phyloP scores from a whole-genome alignment of 1,140 invertebrate species.

The Trissolcus basalis region DNA sequence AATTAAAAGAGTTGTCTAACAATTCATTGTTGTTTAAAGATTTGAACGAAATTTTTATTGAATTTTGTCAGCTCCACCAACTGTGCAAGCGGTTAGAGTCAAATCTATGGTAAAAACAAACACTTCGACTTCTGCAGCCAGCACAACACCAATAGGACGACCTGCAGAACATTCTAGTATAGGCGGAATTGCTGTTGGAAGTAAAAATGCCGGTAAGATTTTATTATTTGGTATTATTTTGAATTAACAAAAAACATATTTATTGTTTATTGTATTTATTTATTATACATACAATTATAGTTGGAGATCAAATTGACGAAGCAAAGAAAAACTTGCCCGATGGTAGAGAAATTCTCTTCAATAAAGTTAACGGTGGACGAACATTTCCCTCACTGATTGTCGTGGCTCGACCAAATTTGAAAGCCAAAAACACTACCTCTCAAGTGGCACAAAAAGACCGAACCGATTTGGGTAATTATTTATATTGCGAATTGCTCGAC shows the following conservation, averaged over 20 bases:
- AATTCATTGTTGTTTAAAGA: background rate
- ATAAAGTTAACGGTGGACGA: constrained; percentile 86
- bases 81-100: constrained; percentile 57
- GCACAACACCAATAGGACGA: constrained; percentile 57
- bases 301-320: constrained; percentile 72
- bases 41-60: background rate
- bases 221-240: too few species aligned
- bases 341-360: constrained; percentile 83
- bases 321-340: constrained; percentile 78
- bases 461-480: constrained; percentile 73
- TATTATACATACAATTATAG: constrained; percentile 33
- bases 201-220: constrained; percentile 72
- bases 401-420: constrained; percentile 84
- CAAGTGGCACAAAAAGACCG: constrained; percentile 71
- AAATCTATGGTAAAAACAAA: constrained; percentile 66
- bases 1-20: background rate
- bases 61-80: constrained; percentile 50
- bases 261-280: too few species aligned
- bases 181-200: constrained; percentile 80
- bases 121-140: constrained; percentile 45
- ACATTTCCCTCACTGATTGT: constrained; percentile 90
- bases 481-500: too few species aligned
- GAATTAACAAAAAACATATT: too few species aligned
- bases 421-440: constrained; percentile 78
- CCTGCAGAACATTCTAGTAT: constrained; percentile 82